phyloP scores from a whole-genome alignment of 92 coral and sea anemone species.

The Epizoanthus fatuus region DNA sequence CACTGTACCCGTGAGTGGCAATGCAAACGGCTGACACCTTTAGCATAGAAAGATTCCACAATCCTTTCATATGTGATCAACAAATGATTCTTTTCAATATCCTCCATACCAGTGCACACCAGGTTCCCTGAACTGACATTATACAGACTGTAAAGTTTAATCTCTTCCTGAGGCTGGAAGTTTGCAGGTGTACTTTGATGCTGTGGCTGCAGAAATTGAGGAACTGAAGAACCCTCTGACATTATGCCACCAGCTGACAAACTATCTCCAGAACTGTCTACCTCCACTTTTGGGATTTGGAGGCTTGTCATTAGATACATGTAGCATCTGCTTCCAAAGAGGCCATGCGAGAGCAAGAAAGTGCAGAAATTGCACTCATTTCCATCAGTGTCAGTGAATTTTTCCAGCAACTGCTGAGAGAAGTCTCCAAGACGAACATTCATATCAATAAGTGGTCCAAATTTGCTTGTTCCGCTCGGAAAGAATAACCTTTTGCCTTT shows the following conservation, averaged over 20 bases:
- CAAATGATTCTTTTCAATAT: not conserved
- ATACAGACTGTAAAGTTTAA: slow-evolving; percentile 10
- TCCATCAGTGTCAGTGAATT: slow-evolving; percentile 41
- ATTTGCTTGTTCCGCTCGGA: slow-evolving; percentile 30
- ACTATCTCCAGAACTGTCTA: too few species aligned
- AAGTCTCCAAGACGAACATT: slow-evolving; percentile 28
- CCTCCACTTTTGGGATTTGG: too few species aligned
- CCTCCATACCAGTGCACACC: slow-evolving; percentile 3
- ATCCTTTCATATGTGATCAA: slow-evolving; percentile 30
- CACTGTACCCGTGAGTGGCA: slow-evolving; percentile 20
- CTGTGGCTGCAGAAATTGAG: too few species aligned
- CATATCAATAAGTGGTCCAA: slow-evolving; percentile 31
- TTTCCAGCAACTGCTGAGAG: slow-evolving; percentile 32
- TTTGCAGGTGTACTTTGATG: too few species aligned
- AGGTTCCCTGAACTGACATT: not conserved
- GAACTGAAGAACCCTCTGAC: too few species aligned
- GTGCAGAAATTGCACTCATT: slow-evolving; percentile 25
- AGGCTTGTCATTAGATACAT: slow-evolving; percentile 9
- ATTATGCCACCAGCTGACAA: too few species aligned
- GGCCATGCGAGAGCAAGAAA: slow-evolving; percentile 31
- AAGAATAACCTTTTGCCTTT: slow-evolving; percentile 35
- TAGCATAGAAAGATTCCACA: slow-evolving; percentile 25
- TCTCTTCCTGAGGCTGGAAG: too few species aligned
- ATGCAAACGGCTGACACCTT: slow-evolving; percentile 17
- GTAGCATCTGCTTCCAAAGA: slow-evolving; percentile 35